Conservation (phyloP, 2,797 vertebrate species). For the Leptodactylus fallax region DNA sequence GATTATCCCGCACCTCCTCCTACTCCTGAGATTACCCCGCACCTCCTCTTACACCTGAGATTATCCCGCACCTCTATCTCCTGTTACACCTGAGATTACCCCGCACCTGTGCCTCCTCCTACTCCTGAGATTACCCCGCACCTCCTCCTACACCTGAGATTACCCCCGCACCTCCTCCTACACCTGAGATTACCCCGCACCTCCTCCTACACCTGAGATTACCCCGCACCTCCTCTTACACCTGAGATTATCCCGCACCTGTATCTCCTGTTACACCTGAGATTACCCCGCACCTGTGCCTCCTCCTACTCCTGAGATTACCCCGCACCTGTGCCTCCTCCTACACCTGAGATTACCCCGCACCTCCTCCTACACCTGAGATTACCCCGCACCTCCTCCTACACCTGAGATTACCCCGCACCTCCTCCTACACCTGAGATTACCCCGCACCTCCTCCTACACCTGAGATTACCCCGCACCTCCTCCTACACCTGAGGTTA, state of each 20-base stretch:
- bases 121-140: not conserved
- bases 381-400: not conserved
- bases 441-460: not conserved
- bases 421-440: not conserved
- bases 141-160: not conserved
- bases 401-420: not conserved
- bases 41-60: not conserved
- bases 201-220: not conserved
- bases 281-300: too few species aligned
- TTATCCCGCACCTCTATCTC: not conserved
- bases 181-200: not conserved
- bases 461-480: not conserved
- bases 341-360: not conserved
- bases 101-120: not conserved
- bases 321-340: not conserved
- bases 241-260: too few species aligned
- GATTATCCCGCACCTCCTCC: not conserved
- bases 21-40: not conserved
- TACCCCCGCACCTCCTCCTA: too few species aligned
- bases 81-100: not conserved
- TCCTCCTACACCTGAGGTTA: not conserved
- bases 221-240: too few species aligned
- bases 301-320: not conserved
- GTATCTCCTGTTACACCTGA: not conserved
- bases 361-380: not conserved